Conservation (phyloP, 2,797 vertebrate species). For the Periparus ater region DNA sequence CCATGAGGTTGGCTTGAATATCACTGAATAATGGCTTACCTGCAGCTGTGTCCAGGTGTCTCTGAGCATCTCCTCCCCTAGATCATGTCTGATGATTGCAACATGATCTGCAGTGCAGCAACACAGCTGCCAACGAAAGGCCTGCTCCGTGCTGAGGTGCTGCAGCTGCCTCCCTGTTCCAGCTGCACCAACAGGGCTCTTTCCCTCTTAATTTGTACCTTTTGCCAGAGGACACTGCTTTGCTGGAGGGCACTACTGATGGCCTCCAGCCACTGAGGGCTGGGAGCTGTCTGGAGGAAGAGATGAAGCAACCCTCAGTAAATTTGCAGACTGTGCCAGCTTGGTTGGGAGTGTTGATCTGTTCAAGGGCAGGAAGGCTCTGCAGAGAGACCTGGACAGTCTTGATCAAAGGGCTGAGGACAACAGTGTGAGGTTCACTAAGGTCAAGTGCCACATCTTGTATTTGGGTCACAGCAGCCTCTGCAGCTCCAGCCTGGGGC, state of each 20-base stretch:
- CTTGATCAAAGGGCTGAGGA: background rate
- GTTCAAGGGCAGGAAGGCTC: background rate
- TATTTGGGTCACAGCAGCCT: background rate
- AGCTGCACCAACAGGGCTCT: background rate
- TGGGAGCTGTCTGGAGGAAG: background rate
- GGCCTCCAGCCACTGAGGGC: background rate
- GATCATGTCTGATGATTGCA: background rate
- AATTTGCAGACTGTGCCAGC: background rate
- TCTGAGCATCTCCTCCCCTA: background rate
- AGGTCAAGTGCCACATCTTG: background rate
- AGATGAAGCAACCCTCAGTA: background rate
- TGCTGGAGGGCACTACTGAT: background rate
- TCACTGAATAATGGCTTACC: background rate
- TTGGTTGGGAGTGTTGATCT: background rate
- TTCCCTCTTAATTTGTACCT: background rate
- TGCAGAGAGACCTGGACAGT: background rate
- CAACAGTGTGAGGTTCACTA: background rate
- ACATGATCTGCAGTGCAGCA: background rate
- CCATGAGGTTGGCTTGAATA: background rate
- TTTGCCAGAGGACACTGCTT: background rate
- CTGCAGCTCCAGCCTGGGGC: background rate
- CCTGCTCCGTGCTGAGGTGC: fast-evolving
- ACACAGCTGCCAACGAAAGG: fast-evolving
- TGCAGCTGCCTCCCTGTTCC: background rate
- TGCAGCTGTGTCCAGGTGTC: background rate